Conservation (phyloP, 2,888 invertebrate genomes). For the Frankliniella intonsa region DNA sequence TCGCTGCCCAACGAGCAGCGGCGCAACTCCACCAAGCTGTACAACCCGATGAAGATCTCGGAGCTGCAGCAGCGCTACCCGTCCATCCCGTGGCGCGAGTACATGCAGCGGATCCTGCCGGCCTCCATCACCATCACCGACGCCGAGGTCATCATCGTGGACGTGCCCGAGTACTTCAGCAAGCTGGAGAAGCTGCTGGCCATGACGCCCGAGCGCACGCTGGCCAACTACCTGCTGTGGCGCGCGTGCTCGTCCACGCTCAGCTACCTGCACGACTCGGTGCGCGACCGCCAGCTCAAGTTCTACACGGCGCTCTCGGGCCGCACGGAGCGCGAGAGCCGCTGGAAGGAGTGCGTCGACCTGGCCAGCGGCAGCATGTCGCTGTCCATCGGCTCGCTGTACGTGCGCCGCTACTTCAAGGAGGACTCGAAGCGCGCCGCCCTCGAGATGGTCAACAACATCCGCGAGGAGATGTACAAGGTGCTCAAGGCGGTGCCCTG, state of each 20-base stretch:
- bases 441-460: constrained; percentile 81
- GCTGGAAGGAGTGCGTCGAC: constrained; percentile 90
- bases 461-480: constrained; percentile 73
- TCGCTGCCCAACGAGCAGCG: constrained; percentile 84
- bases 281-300: constrained; percentile 71
- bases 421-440: constrained; percentile 78
- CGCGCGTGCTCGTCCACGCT: constrained; percentile 76
- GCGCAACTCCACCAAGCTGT: constrained; percentile 83
- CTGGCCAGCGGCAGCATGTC: constrained; percentile 62
- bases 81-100: constrained; percentile 74
- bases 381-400: constrained; percentile 65
- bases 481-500: constrained; percentile 77
- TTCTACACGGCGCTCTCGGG: constrained; percentile 79
- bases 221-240: constrained; percentile 91
- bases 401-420: constrained; percentile 82
- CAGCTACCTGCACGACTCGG: constrained; percentile 71
- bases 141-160: constrained; percentile 76
- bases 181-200: constrained; percentile 61
- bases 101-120: constrained; percentile 75
- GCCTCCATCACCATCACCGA: constrained; percentile 57
- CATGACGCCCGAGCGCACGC: constrained; percentile 52
- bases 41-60: constrained; percentile 82
- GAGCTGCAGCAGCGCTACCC: constrained; percentile 72
- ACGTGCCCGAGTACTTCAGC: constrained; percentile 74
- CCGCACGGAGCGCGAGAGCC: constrained; percentile 74